Evolutionary conservation across 2,888 invertebrate species (phyloP).

Genomic region (Cosmorhoe ocellata): DNA sequence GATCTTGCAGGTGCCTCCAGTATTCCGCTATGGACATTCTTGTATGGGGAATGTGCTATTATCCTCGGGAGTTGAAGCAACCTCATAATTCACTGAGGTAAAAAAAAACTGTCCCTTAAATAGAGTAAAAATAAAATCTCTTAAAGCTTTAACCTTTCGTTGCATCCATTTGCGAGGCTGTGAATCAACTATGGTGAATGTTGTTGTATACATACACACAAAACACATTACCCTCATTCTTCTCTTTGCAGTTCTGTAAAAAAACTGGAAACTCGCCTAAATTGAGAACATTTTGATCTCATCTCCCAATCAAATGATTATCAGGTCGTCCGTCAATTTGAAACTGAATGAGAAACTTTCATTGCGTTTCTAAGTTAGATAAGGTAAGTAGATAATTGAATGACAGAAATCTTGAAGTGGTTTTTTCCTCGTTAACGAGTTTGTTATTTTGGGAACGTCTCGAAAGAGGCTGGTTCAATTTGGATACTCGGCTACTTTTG

Average conservation of each 20-base stretch:
- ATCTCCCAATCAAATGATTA: conserved; percentile 5
- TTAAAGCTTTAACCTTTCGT: too few species aligned
- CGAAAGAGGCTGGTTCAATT: too few species aligned
- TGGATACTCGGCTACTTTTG: too few species aligned
- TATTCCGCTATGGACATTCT: conserved; percentile 34
- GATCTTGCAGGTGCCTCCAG: conserved; percentile 26
- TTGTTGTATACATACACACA: too few species aligned
- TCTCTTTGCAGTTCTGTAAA: too few species aligned
- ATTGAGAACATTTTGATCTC: neutral
- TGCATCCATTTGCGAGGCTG: too few species aligned
- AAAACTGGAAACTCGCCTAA: too few species aligned
- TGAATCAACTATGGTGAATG: too few species aligned
- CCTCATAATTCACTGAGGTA: neutral
- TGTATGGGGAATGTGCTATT: conserved; percentile 36
- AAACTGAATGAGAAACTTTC: conserved; percentile 9
- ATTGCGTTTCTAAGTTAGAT: conserved; percentile 1
- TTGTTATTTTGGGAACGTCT: conserved; percentile 6
- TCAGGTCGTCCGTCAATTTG: conserved; percentile 8
- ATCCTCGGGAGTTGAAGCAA: conserved; percentile 13
- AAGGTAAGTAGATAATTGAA: neutral
- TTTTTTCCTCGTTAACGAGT: conserved; percentile 5
- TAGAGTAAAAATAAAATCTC: too few species aligned
- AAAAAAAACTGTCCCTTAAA: too few species aligned
- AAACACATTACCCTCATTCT: too few species aligned
- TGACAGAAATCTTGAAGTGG: conserved; percentile 2